Percentiles rank a stretch among this genome's conserved stretches.
phyloP scores from a whole-genome alignment of 2,113 vertebrate genomes.

The Pimephales promelas region DNA sequence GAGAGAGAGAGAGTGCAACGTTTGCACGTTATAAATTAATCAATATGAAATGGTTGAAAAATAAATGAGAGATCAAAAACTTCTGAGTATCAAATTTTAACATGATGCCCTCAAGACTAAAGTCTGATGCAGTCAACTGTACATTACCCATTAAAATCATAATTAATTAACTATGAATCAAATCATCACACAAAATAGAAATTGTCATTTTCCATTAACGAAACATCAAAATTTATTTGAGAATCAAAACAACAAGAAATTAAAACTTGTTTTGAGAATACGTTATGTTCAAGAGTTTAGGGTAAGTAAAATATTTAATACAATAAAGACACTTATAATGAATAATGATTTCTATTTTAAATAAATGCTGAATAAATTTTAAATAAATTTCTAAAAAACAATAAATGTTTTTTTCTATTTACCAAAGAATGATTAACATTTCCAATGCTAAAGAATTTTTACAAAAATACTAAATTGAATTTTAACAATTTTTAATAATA shows the following conservation, averaged over 20 bases:
- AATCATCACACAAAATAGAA: neutral
- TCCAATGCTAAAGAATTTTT: no score
- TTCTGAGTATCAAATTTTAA: neutral
- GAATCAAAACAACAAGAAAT: neutral
- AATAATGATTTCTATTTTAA: neutral
- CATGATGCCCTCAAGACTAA: neutral
- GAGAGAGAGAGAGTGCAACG: neutral
- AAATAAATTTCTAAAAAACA: no score
- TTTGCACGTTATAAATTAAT: conserved; percentile 24
- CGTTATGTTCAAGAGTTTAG: no score
- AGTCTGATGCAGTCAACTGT: neutral
- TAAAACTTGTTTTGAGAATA: no score
- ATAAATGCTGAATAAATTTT: no score
- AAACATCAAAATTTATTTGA: neutral
- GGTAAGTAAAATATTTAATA: no score
- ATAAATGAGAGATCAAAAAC: conserved; percentile 4
- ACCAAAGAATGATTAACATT: neutral
- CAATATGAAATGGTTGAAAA: conserved; percentile 6
- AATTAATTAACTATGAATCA: conserved; percentile 8
- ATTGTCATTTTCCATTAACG: neutral
- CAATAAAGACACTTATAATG: neutral
- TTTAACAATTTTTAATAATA: neutral
- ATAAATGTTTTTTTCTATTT: neutral
- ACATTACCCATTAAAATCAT: neutral
- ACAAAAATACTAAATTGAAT: neutral